Evolutionary conservation across 2,797 vertebrate genomes (phyloP).

Genomic region (Helostoma temminkii): DNA sequence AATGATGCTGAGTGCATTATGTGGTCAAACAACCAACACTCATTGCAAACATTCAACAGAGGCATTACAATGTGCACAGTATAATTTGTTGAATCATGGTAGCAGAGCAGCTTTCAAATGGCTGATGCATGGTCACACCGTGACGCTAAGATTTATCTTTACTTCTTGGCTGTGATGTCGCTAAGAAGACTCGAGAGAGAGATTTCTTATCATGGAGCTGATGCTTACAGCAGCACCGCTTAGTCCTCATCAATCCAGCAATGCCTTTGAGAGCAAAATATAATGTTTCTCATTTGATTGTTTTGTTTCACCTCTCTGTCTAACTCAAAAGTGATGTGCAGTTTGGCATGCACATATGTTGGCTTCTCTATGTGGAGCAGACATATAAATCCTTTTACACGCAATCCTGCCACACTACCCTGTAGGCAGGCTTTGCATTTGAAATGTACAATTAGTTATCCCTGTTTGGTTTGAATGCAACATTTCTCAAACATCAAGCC

Average conservation of each 20-base stretch:
- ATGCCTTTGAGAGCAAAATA: slow-evolving; percentile 47
- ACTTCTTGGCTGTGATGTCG: background rate
- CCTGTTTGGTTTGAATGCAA: slow-evolving; percentile 81
- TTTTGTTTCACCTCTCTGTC: slow-evolving; percentile 57
- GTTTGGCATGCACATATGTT: slow-evolving; percentile 72
- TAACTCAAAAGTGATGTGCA: slow-evolving; percentile 56
- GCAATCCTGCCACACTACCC: slow-evolving; percentile 78
- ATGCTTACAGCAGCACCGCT: slow-evolving; percentile 23
- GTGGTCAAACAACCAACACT: background rate
- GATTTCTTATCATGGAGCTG: slow-evolving; percentile 13
- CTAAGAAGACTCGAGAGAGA: background rate
- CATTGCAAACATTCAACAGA: background rate
- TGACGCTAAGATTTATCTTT: slow-evolving; percentile 7
- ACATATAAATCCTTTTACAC: slow-evolving; percentile 81
- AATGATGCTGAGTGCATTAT: background rate
- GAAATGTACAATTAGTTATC: slow-evolving; percentile 85
- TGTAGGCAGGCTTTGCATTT: slow-evolving; percentile 83
- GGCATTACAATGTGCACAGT: background rate
- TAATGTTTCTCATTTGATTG: slow-evolving; percentile 36
- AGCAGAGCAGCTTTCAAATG: background rate
- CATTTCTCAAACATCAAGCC: slow-evolving; percentile 76
- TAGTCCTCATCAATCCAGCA: slow-evolving; percentile 47
- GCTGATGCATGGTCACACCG: background rate
- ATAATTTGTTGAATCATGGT: background rate
- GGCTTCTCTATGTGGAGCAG: slow-evolving; percentile 70